A percentile compares a stretch with the other conserved stretches of the same genome.
These are phyloP conservation scores for Aphelinus certus DNA, from an alignment of 1,140 invertebrate species.

Conservation along the genomic window DNA sequence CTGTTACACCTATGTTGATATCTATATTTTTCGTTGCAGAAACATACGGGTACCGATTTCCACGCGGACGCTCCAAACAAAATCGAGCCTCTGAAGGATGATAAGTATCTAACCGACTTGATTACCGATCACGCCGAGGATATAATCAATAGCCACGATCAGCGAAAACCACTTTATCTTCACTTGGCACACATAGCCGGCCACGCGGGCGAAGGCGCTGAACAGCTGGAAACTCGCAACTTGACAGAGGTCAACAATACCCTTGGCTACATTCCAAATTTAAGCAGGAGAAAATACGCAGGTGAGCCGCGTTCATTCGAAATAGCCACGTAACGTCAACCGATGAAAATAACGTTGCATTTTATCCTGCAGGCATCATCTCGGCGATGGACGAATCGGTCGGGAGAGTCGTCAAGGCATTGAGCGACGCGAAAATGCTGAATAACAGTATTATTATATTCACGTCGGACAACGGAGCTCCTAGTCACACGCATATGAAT, in stretches of 20 bases:
- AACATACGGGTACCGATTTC: conserved; percentile 19
- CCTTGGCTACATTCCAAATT: conserved; percentile 66
- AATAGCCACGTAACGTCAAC: not conserved
- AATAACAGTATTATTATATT: conserved; percentile 68
- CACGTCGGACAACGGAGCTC: conserved; percentile 70
- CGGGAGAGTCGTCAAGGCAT: conserved; percentile 63
- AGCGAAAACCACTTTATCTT: conserved; percentile 67
- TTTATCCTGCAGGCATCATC: conserved; percentile 64
- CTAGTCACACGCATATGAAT: conserved; percentile 26
- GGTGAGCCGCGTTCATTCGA: conserved; percentile 43
- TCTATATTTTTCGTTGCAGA: not conserved
- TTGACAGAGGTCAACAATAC: conserved; percentile 61
- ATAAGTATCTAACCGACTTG: conserved; percentile 68
- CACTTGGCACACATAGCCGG: conserved; percentile 70
- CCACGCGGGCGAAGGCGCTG: conserved; percentile 53
- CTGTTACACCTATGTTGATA: not conserved
- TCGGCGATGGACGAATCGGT: conserved; percentile 71
- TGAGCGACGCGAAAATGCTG: conserved; percentile 61
- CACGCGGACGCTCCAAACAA: not conserved
- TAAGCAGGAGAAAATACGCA: conserved; percentile 64
- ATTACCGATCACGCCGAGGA: conserved; percentile 67
- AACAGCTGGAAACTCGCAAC: conserved; percentile 38
- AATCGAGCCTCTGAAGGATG: conserved; percentile 4
- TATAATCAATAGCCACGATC: conserved; percentile 67
- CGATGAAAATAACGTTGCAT: not conserved